Percentiles rank a stretch among this genome's conserved stretches.
phyloP scores from a whole-genome alignment of 2,113 vertebrate genomes.

The Gymnorhina tibicen region DNA sequence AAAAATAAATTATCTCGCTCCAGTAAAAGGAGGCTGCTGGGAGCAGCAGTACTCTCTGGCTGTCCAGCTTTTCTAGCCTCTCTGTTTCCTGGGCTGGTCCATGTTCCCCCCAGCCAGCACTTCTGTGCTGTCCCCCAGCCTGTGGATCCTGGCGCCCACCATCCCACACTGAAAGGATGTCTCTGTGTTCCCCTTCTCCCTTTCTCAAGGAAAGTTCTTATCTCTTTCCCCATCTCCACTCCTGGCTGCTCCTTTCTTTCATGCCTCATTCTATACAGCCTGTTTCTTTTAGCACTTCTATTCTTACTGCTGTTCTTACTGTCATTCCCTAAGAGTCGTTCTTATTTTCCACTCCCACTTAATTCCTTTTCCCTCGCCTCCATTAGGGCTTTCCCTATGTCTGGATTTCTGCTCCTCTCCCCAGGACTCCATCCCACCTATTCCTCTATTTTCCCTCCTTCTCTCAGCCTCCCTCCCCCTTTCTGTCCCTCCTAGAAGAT shows the following conservation, averaged over 20 bases:
- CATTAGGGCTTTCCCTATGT: not conserved
- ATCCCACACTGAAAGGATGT: not conserved
- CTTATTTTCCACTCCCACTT: not conserved
- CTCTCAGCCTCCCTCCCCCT: rapidly evolving
- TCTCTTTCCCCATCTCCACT: not conserved
- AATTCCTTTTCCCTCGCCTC: not conserved
- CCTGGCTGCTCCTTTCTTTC: not conserved
- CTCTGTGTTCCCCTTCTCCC: not conserved
- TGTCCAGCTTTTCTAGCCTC: not conserved
- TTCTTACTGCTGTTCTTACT: not conserved
- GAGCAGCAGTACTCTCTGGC: not conserved
- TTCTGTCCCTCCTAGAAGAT: not conserved
- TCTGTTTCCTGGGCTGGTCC: not conserved
- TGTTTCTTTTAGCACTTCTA: not conserved
- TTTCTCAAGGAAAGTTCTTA: not conserved
- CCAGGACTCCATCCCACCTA: not conserved
- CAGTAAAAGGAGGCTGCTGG: not conserved
- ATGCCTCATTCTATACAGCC: not conserved
- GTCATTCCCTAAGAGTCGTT: not conserved
- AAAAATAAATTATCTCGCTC: not conserved
- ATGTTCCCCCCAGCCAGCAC: not conserved
- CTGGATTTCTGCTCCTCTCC: not conserved
- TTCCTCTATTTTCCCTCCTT: not conserved
- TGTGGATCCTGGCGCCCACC: not conserved
- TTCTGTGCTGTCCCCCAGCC: not conserved